These are phyloP conservation scores for Xylota segnis DNA, from an alignment of 2,888 invertebrate species.

Conservation along the genomic window DNA sequence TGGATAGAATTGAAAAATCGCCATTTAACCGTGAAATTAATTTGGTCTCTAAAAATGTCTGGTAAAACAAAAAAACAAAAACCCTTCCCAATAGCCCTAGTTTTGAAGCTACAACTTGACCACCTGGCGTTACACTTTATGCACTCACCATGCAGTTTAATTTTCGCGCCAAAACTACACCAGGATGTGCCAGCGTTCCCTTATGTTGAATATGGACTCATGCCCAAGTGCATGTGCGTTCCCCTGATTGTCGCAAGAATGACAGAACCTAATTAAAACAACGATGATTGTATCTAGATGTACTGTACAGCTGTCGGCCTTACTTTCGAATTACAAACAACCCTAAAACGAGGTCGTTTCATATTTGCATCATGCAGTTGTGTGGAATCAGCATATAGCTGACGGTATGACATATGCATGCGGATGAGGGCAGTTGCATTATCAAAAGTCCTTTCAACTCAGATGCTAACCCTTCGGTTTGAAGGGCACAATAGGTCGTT, in stretches of 20 bases:
- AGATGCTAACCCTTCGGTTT: not conserved
- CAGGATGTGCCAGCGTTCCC: not conserved
- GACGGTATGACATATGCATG: constrained; percentile 1
- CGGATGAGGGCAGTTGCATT: constrained; percentile 17
- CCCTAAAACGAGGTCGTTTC: constrained; percentile 44
- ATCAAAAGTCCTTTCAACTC: not conserved
- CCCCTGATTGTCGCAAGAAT: constrained; percentile 18
- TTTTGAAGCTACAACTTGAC: constrained; percentile 31
- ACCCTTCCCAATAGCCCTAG: not conserved
- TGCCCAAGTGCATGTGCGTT: not conserved
- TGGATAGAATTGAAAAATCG: constrained; percentile 5
- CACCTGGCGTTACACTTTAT: constrained; percentile 57
- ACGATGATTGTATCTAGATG: constrained; percentile 58
- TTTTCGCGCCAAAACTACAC: not conserved
- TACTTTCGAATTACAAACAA: constrained; percentile 15
- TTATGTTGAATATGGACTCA: not conserved
- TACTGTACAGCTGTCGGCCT: constrained; percentile 59
- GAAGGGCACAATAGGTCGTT: not conserved
- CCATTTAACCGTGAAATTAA: constrained; percentile 40
- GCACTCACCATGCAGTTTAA: constrained; percentile 29
- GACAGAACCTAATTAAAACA: constrained; percentile 52
- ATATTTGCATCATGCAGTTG: constrained; percentile 41
- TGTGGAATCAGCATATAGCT: constrained; percentile 6
- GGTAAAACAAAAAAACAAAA: not conserved
- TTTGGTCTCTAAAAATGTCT: not conserved